Conservation (phyloP, 2,888 invertebrate species). For the Dolichopus griseipennis region DNA sequence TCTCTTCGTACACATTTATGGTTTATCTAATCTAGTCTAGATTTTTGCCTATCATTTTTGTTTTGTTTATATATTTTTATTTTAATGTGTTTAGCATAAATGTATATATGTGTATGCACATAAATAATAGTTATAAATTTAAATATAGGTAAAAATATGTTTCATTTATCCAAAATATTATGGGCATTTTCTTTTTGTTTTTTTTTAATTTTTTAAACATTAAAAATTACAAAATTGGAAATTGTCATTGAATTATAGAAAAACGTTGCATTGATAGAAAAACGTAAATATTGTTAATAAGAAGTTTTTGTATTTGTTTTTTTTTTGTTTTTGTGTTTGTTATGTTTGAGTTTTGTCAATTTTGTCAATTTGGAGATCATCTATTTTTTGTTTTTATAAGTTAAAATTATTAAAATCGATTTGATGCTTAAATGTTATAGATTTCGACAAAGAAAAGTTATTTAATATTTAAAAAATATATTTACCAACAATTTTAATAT, state of each 20-base stretch:
- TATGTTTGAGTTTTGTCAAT: background rate
- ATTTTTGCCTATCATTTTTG: no score
- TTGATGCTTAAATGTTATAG: background rate
- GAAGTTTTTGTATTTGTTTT: background rate
- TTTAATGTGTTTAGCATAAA: background rate
- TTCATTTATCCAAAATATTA: background rate
- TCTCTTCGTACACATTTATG: no score
- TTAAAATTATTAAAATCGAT: background rate
- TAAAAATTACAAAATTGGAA: background rate
- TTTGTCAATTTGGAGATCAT: no score
- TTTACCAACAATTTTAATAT: no score
- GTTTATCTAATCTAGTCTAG: no score
- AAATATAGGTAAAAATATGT: background rate
- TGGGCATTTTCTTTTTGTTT: background rate
- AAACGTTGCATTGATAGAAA: background rate
- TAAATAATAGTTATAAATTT: background rate
- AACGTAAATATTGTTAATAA: background rate
- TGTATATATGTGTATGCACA: background rate
- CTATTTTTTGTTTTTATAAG: no score
- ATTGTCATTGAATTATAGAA: constrained; percentile 2
- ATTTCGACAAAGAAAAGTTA: background rate
- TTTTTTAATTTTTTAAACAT: background rate
- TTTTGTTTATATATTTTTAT: no score
- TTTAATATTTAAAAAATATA: no score
- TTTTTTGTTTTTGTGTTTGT: background rate